Evolutionary conservation across 2,888 invertebrate species (phyloP).

Genomic region (Oscheius sp.): DNA sequence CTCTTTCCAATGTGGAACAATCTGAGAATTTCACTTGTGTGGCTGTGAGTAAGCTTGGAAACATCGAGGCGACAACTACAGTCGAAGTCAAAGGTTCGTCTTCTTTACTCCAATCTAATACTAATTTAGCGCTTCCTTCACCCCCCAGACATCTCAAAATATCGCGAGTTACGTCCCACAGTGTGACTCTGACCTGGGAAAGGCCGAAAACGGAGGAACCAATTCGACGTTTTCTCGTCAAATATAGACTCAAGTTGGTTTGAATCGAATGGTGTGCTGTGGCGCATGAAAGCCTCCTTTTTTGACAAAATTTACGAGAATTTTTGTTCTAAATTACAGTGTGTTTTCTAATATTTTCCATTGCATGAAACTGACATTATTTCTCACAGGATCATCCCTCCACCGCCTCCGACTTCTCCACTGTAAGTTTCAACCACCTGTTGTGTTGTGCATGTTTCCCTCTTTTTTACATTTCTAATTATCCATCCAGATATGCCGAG

Average conservation of each 20-base stretch:
- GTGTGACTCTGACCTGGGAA: slow-evolving; percentile 90
- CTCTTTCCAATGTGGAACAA: slow-evolving; percentile 83
- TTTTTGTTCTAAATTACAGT: neutral
- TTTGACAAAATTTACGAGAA: neutral
- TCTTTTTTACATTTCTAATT: neutral
- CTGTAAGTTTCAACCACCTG: slow-evolving; percentile 5
- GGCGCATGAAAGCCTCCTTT: neutral
- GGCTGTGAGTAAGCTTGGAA: slow-evolving; percentile 90
- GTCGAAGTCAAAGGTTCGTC: slow-evolving; percentile 90
- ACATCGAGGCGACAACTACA: slow-evolving; percentile 83
- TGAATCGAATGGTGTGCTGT: neutral
- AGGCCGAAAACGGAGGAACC: slow-evolving; percentile 80
- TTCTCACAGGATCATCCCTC: slow-evolving; percentile 15
- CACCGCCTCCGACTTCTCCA: slow-evolving; percentile 13
- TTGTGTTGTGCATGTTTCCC: slow-evolving; percentile 12
- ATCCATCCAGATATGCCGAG: slow-evolving; percentile 47
- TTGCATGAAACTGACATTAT: slow-evolving; percentile 11
- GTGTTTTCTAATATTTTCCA: neutral
- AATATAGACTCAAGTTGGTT: slow-evolving; percentile 93
- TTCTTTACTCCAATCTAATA: slow-evolving; percentile 13
- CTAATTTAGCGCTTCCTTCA: slow-evolving; percentile 83
- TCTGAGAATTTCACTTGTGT: slow-evolving; percentile 96
- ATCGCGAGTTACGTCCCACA: slow-evolving; percentile 91
- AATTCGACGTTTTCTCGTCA: slow-evolving; percentile 92
- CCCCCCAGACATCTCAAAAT: slow-evolving; percentile 88